Evolutionary conservation across 1,140 invertebrate species (phyloP), one percentile per base, ranked within the genome.

Genomic region (Drosophila arawakana): DNA sequence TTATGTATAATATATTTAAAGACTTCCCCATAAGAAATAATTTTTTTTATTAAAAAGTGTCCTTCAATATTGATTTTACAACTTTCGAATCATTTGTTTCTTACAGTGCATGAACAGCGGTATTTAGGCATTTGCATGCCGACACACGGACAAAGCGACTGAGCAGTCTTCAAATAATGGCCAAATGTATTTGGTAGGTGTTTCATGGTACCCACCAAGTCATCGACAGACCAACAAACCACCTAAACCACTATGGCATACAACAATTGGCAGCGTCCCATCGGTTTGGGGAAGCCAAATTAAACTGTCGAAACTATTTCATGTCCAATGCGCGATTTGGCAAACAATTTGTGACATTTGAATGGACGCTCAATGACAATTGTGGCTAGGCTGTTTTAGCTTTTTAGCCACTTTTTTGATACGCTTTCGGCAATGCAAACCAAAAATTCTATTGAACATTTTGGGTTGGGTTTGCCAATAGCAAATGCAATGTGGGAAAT

Each of bases 291-390:
- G 71, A 50, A 82, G 90, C 90, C 90, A 91, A 91, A 91, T 91
- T 91, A 91, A 91, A 91, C 90, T 91, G 90, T 91, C 90, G 90
- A 88, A 91, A 85, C 88, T 91, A 91, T 90, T 90, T 91, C 90
- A 91, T 89, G 86, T 91, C 90, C 85, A 85, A 86, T 89, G 85
- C 85, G 90, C 90, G 84, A 91, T 89, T 91, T 91, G 81, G 76
- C 90, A 88, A 91, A 91, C 90, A 90, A 89, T 91, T 91, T 91
- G 90, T 91, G 90, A 91, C 90, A 91, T 91, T 91, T 91, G 90
- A 91, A 91, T 91, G 86, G 90, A 76, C 83, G 78, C 76, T 70
- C 74, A 83, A 78, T 89, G 88, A 89, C 84, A 89, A 89, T 89
- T 89, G 84, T 84, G 77, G 77, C 60, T 73, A 30, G 84, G 39